Conservation (phyloP, 2,113 vertebrate species). For the Anoplopoma fimbria region DNA sequence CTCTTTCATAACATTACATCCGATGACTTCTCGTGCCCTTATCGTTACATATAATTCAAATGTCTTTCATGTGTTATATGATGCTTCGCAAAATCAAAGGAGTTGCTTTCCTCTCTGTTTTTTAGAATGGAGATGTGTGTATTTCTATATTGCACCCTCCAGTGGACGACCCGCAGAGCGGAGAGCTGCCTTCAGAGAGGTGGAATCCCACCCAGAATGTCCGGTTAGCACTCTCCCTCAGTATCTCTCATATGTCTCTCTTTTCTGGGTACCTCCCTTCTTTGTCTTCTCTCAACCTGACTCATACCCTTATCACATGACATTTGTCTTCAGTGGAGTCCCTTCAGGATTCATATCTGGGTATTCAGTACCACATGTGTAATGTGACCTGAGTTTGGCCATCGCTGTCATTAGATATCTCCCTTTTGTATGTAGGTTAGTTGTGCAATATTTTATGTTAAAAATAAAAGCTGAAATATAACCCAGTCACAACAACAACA, state of each 20-base stretch:
- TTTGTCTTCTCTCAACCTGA: conserved; percentile 18
- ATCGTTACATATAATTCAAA: neutral
- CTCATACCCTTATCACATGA: conserved; percentile 39
- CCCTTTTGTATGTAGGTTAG: neutral
- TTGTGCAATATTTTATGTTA: neutral
- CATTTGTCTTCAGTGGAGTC: conserved; percentile 28
- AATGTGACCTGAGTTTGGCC: conserved; percentile 10
- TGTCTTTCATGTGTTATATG: neutral
- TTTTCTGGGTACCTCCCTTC: conserved; percentile 15
- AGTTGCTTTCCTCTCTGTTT: conserved; percentile 10
- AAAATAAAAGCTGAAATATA: neutral
- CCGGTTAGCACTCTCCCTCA: conserved; percentile 84
- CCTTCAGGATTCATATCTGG: conserved; percentile 1
- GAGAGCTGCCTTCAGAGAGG: conserved; percentile 96
- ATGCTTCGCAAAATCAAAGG: neutral
- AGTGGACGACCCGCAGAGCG: conserved; percentile 96
- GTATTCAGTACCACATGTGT: neutral
- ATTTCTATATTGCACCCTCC: conserved; percentile 98
- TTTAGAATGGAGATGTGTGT: conserved; percentile 95
- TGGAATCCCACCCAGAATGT: conserved; percentile 99
- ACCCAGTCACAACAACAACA: neutral
- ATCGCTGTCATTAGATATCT: too few relatives aligned
- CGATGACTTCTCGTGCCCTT: neutral
- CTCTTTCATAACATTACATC: neutral
- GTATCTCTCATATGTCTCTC: conserved; percentile 11